These are phyloP conservation scores for Sparidentex hasta DNA, from an alignment of 2,797 vertebrate genomes.

Conservation along the genomic window DNA sequence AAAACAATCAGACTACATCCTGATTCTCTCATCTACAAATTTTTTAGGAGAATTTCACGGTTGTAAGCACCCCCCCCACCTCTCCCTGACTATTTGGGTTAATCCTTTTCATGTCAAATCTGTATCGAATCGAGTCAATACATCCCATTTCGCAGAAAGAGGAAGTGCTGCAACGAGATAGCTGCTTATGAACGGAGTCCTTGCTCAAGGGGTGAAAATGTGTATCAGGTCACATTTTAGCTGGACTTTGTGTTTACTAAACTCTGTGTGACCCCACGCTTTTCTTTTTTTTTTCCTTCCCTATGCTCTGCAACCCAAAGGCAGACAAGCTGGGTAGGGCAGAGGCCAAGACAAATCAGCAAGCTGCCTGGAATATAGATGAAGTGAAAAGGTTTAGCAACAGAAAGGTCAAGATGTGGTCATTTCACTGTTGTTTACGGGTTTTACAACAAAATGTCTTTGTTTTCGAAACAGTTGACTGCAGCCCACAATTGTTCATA, in stretches of 20 bases:
- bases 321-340: slow-evolving; percentile 39
- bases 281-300: slow-evolving; percentile 47
- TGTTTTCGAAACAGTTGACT: not conserved
- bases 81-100: slow-evolving; percentile 20
- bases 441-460: slow-evolving; percentile 31
- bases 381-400: slow-evolving; percentile 54
- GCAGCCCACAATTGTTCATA: not conserved
- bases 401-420: slow-evolving; percentile 60
- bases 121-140: slow-evolving; percentile 47
- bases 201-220: slow-evolving; percentile 61
- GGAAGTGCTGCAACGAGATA: slow-evolving; percentile 54
- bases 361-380: slow-evolving; percentile 7
- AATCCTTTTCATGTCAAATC: slow-evolving; percentile 44
- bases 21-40: slow-evolving; percentile 21
- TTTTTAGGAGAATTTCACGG: slow-evolving; percentile 35
- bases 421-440: slow-evolving; percentile 28
- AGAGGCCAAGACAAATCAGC: slow-evolving; percentile 55
- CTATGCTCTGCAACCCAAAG: slow-evolving; percentile 27
- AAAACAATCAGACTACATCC: slow-evolving; percentile 35
- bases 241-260: slow-evolving; percentile 73
- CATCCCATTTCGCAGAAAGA: slow-evolving; percentile 45
- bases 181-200: slow-evolving; percentile 55
- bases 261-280: slow-evolving; percentile 73
- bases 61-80: slow-evolving; percentile 2
- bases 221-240: slow-evolving; percentile 66